These are phyloP conservation scores for Operophtera brumata DNA, from an alignment of 2,888 invertebrate genomes.

Conservation along the genomic window DNA sequence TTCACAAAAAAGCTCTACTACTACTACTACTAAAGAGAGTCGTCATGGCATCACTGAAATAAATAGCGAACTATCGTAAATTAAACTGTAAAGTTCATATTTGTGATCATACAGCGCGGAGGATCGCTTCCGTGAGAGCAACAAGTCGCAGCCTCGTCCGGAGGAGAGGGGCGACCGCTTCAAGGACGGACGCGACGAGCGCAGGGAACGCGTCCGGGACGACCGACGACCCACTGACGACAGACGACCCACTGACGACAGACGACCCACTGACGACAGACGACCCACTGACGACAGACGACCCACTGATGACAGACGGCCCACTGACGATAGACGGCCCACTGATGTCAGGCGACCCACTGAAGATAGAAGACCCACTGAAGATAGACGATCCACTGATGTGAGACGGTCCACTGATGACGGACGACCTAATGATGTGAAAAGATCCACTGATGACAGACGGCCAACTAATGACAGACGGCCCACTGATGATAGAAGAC, in stretches of 20 bases:
- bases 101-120: constrained; percentile 49
- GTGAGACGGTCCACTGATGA: not conserved
- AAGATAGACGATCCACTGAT: not conserved
- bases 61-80: no score
- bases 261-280: no score
- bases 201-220: constrained; percentile 24
- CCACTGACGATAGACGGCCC: not conserved
- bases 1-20: no score
- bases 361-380: constrained; percentile 1
- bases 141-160: constrained; percentile 26
- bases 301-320: constrained; percentile 4
- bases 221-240: constrained; percentile 8
- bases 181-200: constrained; percentile 30
- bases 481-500: not conserved
- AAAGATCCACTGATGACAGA: not conserved
- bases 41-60: no score
- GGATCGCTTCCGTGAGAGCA: constrained; percentile 51
- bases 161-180: constrained; percentile 41
- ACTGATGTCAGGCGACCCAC: constrained; percentile 2
- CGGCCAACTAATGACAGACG: not conserved
- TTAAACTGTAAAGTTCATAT: no score
- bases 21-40: no score
- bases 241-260: no score
- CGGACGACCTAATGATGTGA: not conserved
- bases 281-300: constrained; percentile 13